phyloP scores from a whole-genome alignment of 2,888 invertebrate species.

The Eristalis intricaria region DNA sequence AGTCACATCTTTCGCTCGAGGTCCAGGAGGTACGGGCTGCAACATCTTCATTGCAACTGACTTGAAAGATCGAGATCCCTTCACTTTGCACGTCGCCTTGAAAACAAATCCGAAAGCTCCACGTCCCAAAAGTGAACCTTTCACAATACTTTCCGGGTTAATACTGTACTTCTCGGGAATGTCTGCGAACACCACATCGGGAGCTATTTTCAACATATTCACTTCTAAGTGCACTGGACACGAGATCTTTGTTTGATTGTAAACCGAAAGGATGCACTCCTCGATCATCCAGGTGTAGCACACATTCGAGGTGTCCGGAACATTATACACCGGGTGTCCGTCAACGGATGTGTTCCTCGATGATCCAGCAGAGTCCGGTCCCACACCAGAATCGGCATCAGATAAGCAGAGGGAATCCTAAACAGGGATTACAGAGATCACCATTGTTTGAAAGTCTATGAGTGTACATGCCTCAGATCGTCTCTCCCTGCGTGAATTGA shows the following conservation, averaged over 20 bases:
- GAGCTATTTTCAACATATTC: conserved; percentile 91
- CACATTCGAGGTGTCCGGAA: conserved; percentile 79
- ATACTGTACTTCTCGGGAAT: conserved; percentile 91
- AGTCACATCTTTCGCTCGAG: conserved; percentile 80
- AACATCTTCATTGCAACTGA: conserved; percentile 97
- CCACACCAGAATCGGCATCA: conserved; percentile 94
- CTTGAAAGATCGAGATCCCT: conserved; percentile 83
- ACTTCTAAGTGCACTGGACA: conserved; percentile 92
- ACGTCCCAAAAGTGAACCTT: conserved; percentile 91
- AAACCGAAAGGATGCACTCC: conserved; percentile 95
- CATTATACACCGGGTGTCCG: conserved; percentile 84
- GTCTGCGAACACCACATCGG: conserved; percentile 96
- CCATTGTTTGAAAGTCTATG: neutral
- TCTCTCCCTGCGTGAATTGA: conserved; percentile 75
- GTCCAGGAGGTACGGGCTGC: conserved; percentile 94
- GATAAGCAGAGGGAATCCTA: conserved; percentile 87
- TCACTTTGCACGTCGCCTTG: conserved; percentile 87
- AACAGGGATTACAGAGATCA: neutral
- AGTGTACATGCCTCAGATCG: conserved; percentile 73
- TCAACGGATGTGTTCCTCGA: conserved; percentile 92
- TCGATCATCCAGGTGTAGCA: conserved; percentile 95
- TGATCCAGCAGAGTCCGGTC: conserved; percentile 89
- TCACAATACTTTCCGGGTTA: conserved; percentile 90
- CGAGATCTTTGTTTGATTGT: conserved; percentile 86
- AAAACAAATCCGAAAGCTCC: conserved; percentile 99